Evolutionary conservation across 2,797 vertebrate species (phyloP), one percentile per base, ranked within the genome.

Genomic region (Carapus acus): DNA sequence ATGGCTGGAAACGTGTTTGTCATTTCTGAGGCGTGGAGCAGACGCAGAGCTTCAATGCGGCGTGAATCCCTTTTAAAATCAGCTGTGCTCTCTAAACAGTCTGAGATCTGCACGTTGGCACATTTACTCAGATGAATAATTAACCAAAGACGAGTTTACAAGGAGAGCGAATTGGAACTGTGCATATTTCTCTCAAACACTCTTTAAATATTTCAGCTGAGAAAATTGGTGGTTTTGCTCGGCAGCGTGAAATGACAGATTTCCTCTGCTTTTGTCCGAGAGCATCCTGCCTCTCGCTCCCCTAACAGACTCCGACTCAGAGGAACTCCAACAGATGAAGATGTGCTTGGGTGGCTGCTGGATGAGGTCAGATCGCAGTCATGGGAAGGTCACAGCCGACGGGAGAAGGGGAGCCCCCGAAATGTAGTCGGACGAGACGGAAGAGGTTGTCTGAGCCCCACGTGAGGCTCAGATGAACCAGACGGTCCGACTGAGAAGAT

Each of bases 381-480:
- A 13, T 50, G 43, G 76, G 75, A 83, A 85, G 85, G 83, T 82
- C 78, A 78, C 57, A 16, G 77, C 83, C 66, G 34, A 71, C 45
- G 78, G 80, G 74, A 50, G 53, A 71, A 64, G 54, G n/a, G 54
- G 76, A 69, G 74, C 78, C 78, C 68, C 37, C 65, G 71, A 84
- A 86, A 77, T 77, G 80, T 80, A 82, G 78, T 78, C 69, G 83
- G 83, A 85, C 71, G 72, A 76, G 74, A 83, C 82, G 82, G 64
- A 68, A 64, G 77, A 73, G 78, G 83, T 85, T 78, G 82, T 54
- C 41, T 69, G 61, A 67, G 77, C 81, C 78, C 19, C 14, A 57
- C 78, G 68, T 65, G 66, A 65, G 74, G 78, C 82, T 77, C 53
- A 77, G 65, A 77, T 79, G 73, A 76, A 78, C 63, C 43, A 43